Evolutionary conservation across 2,888 invertebrate genomes (phyloP).

Genomic region (Drosophila recens): DNA sequence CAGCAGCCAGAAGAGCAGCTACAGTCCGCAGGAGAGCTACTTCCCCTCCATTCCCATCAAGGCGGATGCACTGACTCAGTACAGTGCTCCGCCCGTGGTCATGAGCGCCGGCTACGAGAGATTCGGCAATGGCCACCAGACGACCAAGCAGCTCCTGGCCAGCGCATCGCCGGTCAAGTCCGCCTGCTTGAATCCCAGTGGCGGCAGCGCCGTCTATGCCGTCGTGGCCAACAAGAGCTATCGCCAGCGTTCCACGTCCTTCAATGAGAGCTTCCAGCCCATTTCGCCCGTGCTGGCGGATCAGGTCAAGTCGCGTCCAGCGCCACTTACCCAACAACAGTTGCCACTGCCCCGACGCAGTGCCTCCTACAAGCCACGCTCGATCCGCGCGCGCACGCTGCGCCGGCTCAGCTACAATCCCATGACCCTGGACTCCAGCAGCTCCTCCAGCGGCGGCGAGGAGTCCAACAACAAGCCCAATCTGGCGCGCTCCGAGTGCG

Average conservation of each 20-base stretch:
- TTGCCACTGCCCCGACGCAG: conserved; percentile 60
- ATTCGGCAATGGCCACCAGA: conserved; percentile 60
- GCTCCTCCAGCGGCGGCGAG: conserved; percentile 87
- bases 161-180: conserved; percentile 83
- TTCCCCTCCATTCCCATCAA: conserved; percentile 70
- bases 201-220: conserved; percentile 78
- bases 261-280: conserved; percentile 85
- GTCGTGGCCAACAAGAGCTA: conserved; percentile 68
- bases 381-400: conserved; percentile 86
- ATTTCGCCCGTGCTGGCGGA: conserved; percentile 82
- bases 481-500: conserved; percentile 87
- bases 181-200: conserved; percentile 64
- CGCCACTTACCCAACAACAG: conserved; percentile 48
- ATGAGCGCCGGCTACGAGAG: conserved; percentile 74
- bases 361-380: conserved; percentile 85
- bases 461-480: conserved; percentile 83
- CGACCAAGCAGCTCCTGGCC: conserved; percentile 67
- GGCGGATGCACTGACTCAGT: conserved; percentile 49
- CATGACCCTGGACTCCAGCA: conserved; percentile 86
- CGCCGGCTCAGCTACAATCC: conserved; percentile 87
- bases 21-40: conserved; percentile 84
- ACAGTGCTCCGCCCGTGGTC: conserved; percentile 67
- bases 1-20: conserved; percentile 85
- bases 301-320: conserved; percentile 36
- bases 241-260: conserved; percentile 86